phyloP scores from a whole-genome alignment of 2,888 invertebrate genomes.

The Dichetophora obliterata region DNA sequence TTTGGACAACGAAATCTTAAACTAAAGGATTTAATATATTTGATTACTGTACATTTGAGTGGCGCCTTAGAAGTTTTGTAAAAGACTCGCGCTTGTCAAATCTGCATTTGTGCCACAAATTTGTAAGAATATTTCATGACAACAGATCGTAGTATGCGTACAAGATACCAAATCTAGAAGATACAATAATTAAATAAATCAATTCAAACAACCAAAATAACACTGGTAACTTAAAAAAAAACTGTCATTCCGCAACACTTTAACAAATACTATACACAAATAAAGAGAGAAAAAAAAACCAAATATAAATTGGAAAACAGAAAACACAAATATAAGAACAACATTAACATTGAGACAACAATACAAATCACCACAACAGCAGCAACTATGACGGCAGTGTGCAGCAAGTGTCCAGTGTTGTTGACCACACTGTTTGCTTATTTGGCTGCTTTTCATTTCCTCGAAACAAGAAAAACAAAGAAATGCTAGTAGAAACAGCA shows the following conservation, averaged over 20 bases:
- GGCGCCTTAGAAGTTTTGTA: too few species aligned
- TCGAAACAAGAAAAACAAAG: slow-evolving; percentile 19
- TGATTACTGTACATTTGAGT: too few species aligned
- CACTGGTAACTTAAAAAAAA: background rate
- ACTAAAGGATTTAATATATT: too few species aligned
- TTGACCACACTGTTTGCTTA: slow-evolving; percentile 10
- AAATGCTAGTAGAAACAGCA: background rate
- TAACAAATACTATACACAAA: background rate
- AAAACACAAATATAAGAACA: background rate
- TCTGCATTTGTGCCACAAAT: too few species aligned
- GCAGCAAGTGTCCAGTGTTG: background rate
- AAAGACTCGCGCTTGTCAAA: too few species aligned
- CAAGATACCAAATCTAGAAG: too few species aligned
- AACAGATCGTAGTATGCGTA: too few species aligned
- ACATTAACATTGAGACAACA: background rate
- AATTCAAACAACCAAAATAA: background rate
- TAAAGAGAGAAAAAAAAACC: background rate
- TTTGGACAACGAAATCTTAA: too few species aligned
- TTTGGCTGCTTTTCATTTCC: slow-evolving; percentile 22
- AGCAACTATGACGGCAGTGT: background rate
- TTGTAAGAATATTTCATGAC: too few species aligned
- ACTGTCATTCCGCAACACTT: slow-evolving; percentile 2
- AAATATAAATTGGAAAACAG: background rate
- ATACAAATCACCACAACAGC: slow-evolving; percentile 1
- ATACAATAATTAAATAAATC: background rate